Evolutionary conservation across 2,888 invertebrate species (phyloP), one percentile per base, ranked within the genome.

Genomic region (Tipula confusa): DNA sequence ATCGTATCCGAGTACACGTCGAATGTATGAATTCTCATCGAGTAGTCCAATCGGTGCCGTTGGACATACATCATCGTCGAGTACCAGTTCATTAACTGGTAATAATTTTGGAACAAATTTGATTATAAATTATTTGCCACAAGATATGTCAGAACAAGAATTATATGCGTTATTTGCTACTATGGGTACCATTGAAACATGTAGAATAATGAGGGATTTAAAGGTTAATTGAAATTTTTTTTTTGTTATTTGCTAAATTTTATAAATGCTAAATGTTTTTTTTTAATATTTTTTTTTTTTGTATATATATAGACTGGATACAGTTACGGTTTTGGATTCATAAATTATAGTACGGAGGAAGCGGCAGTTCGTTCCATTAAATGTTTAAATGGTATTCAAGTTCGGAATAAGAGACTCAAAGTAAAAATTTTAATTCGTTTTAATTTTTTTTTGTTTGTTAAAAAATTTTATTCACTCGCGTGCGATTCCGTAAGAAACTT

Each of bases 291-390:
- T 83, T 15, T 82, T 83, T 29, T 13, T 85, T 85, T 84, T 84
- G 82, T 83, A 24, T 79, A 13, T 85, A 91, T 90, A 84, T 91
- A 96, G 93, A 97, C 97, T 89, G 97, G 97, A 82, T 98, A 98
- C 91, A 97, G 97, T 90, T 98, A 95, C 90, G 98, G 98, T 79
- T 98, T 97, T 90, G 98, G 97, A 64, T 98, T 98, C 90, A 97
- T 98, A 81, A 97, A 98, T 90, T 98, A 95, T 89, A 92, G 94
- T 83, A 93, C 94, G 84, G 94, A 95, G 85, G 95, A 95, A 88
- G 96, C 97, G 90, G 97, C 98, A 43, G 90, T 93, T 84, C 92
- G 95, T 86, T 98, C 98, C 82, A 97, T 98, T 85, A 93, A 94
- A 87, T 93, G 94, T 79, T 92, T 97, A 87, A 97, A 98, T 89